These are phyloP conservation scores for Clytia hemisphaerica DNA, from an alignment of 30 jellyfish, hydroid and myxozoan genomes.

Conservation along the genomic window DNA sequence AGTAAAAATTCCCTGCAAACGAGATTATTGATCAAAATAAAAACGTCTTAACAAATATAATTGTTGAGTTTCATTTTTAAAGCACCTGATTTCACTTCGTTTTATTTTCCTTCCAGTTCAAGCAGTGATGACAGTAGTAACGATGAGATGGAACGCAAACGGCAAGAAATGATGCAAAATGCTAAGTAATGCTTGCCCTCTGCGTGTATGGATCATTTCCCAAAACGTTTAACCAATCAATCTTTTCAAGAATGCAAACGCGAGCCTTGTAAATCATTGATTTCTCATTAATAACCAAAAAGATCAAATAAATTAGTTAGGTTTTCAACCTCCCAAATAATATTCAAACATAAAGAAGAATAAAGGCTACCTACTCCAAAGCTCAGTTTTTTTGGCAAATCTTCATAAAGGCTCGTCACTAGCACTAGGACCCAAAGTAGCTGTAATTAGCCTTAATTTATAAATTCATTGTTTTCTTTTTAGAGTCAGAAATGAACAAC, in stretches of 20 bases:
- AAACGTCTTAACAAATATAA: too few species aligned
- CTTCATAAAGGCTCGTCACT: not conserved
- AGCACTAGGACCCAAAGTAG: constrained; percentile 9
- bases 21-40: too few species aligned
- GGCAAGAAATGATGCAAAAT: constrained; percentile 75
- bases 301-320: not conserved
- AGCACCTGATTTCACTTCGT: too few species aligned
- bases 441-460: not conserved
- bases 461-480: not conserved
- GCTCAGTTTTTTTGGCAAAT: not conserved
- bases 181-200: constrained; percentile 88
- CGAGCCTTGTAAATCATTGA: not conserved
- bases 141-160: constrained; percentile 60
- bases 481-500: constrained; percentile 62
- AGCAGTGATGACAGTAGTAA: constrained; percentile 20
- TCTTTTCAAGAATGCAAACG: not conserved
- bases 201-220: not conserved
- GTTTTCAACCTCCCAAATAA: not conserved
- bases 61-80: too few species aligned
- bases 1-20: too few species aligned
- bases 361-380: not conserved
- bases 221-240: not conserved
- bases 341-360: not conserved
- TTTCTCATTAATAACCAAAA: not conserved
- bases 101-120: not conserved